Evolutionary conservation across 2,113 vertebrate species (phyloP), one percentile per base, ranked within the genome.

Genomic region (Argyrosomus japonicus): DNA sequence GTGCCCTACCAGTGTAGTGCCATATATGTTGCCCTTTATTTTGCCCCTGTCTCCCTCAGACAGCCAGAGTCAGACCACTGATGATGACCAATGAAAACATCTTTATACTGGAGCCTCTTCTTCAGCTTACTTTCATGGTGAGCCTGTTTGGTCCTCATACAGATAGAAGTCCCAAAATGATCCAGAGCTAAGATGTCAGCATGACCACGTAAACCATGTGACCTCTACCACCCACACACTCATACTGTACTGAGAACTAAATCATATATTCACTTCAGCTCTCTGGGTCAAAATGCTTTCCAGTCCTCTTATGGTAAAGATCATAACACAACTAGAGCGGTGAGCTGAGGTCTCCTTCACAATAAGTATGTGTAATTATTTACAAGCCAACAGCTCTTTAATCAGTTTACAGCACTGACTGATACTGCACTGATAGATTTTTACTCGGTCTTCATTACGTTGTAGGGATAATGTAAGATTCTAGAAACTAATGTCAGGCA

Each of bases 291-390:
- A 50, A 58, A 56, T 21, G 2, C 64, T 69, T 77, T 85, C 70
- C 57, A 13, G 1, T 67, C 79, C 71, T 79, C 63, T 80, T 68
- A 73, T 74, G 75, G 72, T 29, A 79, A 77, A 74, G 56, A 63
- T 64, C 0, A 5, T 6, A 58, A 75, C 45, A 60, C 48, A 57
- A 7, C 43, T 14, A 7, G 18, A 68, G 27, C 0, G 1, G 14
- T 47, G 43, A 64, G 48, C 63, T 15, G 21, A 10, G 18, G 47
- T 18, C 62, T 63, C 43, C 23, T 43, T 47, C 68, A 71, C 72
- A 67, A 47, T 48, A 45, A 79, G 61, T 54, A 45, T 40, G 36
- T 67, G 32, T 51, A 45, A 67, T 76, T 81, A 73, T 77, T 87
- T 76, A 63, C 40, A 25, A 57, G 25, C 21, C 4, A 3, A 40